phyloP scores from a whole-genome alignment of 2,797 vertebrate genomes.

The Sebastes cheni region DNA sequence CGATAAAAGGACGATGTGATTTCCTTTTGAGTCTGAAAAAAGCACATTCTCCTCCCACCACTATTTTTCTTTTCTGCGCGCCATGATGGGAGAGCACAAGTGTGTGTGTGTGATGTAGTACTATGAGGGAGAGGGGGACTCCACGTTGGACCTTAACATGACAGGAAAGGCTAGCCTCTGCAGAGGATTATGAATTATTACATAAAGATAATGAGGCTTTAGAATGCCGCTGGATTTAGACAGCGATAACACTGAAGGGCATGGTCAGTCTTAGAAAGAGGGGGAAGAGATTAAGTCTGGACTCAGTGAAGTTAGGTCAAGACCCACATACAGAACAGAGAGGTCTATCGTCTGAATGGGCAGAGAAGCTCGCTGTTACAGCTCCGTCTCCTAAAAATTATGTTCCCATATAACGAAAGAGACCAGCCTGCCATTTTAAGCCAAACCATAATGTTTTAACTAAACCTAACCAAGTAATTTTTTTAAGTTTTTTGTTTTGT shows the following conservation, averaged over 20 bases:
- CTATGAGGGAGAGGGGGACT: conserved; percentile 34
- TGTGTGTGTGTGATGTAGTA: conserved; percentile 45
- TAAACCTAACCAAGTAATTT: too few species aligned
- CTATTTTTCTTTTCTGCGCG: conserved; percentile 21
- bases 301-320: neutral
- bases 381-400: too few species aligned
- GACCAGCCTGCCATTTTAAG: too few species aligned
- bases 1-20: conserved; percentile 48
- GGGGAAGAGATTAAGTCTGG: conserved; percentile 10
- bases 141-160: conserved; percentile 50
- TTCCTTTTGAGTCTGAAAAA: conserved; percentile 42
- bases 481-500: too few species aligned
- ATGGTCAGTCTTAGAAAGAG: conserved; percentile 8
- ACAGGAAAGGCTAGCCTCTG: conserved; percentile 18
- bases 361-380: neutral
- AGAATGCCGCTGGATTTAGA: conserved; percentile 44
- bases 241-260: conserved; percentile 27
- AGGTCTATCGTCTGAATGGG: too few species aligned
- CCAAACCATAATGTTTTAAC: too few species aligned
- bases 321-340: neutral
- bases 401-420: too few species aligned
- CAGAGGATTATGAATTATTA: conserved; percentile 69
- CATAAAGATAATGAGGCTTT: conserved; percentile 56
- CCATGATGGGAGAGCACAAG: conserved; percentile 39
- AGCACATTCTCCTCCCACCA: conserved; percentile 26